Conservation (phyloP, 35 echinoderm and acorn worm genomes). For the Ptychodera flava region DNA sequence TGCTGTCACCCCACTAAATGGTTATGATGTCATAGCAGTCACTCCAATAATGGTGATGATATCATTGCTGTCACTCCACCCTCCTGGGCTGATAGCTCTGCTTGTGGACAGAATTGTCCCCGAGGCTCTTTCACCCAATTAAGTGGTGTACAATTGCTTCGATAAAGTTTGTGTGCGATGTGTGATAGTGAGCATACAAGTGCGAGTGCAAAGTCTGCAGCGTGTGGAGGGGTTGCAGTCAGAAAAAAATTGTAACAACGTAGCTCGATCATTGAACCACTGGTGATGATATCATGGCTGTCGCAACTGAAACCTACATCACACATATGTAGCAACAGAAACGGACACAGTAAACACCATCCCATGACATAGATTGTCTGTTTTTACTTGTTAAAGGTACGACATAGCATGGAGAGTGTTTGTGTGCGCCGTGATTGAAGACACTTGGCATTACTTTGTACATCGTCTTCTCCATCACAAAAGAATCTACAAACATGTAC, state of each 20-base stretch:
- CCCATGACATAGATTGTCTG: neutral
- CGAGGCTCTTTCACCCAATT: no score
- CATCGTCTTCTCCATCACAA: constrained; percentile 77
- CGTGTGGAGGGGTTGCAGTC: neutral
- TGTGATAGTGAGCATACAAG: no score
- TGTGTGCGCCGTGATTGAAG: constrained; percentile 69
- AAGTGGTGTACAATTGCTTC: no score
- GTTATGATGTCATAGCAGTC: no score
- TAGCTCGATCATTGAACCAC: neutral
- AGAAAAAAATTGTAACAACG: neutral
- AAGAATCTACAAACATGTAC: constrained; percentile 84
- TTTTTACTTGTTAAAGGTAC: constrained; percentile 45
- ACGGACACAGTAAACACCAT: neutral
- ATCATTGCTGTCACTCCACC: no score
- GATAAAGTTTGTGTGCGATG: no score
- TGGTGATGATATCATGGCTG: neutral
- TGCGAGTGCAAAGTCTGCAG: no score
- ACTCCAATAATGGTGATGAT: no score
- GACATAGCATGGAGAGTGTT: constrained; percentile 29
- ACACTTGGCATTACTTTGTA: constrained; percentile 92
- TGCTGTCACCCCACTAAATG: no score
- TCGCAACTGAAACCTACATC: neutral
- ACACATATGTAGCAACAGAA: neutral
- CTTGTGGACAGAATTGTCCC: no score
- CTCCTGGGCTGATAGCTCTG: no score